Percentiles rank a stretch among this genome's conserved stretches.
phyloP scores from a whole-genome alignment of 2,797 vertebrate genomes.

The Triplophysa bombifrons region DNA sequence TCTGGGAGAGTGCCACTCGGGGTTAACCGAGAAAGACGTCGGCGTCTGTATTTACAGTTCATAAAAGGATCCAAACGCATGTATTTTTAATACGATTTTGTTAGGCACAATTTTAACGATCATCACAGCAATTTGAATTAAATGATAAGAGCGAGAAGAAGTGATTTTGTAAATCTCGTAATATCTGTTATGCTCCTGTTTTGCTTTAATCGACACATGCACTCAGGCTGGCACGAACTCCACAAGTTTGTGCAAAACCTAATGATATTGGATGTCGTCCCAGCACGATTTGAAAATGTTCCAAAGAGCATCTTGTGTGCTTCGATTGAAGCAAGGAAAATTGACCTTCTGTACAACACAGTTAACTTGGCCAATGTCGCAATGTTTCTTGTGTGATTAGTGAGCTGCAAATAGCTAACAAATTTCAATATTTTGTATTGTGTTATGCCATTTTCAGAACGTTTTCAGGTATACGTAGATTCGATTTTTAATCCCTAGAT shows the following conservation, averaged over 20 bases:
- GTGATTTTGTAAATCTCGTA: background rate
- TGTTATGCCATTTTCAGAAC: background rate
- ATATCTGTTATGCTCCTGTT: background rate
- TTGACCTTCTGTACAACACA: background rate
- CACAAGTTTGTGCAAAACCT: background rate
- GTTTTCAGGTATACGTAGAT: background rate
- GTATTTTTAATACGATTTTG: background rate
- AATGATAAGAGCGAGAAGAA: background rate
- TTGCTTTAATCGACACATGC: background rate
- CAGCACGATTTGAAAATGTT: background rate
- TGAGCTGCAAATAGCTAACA: background rate
- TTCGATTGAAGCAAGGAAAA: background rate
- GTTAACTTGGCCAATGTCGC: background rate
- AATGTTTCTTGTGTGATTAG: background rate
- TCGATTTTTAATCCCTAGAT: background rate
- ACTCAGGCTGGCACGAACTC: background rate
- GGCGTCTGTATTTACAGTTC: conserved; percentile 37
- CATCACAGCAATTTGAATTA: background rate
- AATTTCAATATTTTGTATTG: background rate
- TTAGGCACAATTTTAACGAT: background rate
- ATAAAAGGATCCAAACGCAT: background rate
- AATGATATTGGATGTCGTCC: conserved; percentile 3
- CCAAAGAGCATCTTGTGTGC: background rate
- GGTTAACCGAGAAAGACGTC: conserved; percentile 1
- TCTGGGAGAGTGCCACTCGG: conserved; percentile 11